A percentile compares a stretch with the other conserved stretches of the same genome.
Conservation (phyloP, 2,888 invertebrate genomes). For the Elysia crispata region DNA sequence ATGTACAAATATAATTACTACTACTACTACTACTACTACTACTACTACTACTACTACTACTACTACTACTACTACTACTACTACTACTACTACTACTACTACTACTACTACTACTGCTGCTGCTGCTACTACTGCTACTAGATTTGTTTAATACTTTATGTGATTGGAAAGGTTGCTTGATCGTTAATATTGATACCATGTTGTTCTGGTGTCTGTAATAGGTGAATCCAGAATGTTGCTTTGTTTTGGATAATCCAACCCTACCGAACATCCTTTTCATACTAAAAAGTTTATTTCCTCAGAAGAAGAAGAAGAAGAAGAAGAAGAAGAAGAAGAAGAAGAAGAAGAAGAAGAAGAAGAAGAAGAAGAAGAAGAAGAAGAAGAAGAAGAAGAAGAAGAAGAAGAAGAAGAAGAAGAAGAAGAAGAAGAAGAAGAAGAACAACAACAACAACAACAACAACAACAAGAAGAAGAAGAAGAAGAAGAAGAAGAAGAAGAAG, state of each 20-base stretch:
- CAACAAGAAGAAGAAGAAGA: neutral
- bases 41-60: neutral
- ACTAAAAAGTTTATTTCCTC: too few relatives aligned
- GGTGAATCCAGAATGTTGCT: too few relatives aligned
- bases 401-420: neutral
- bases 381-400: neutral
- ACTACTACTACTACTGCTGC: constrained; percentile 24
- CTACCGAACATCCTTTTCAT: too few relatives aligned
- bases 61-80: constrained; percentile 22
- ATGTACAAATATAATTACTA: neutral
- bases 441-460: neutral
- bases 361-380: neutral
- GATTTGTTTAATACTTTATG: too few relatives aligned
- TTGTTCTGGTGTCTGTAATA: too few relatives aligned
- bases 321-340: neutral
- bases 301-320: too few relatives aligned
- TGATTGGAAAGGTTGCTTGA: neutral
- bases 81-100: constrained; percentile 21
- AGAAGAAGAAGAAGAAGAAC: neutral
- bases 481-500: neutral
- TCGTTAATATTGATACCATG: too few relatives aligned
- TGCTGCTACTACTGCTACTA: neutral
- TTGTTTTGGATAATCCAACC: too few relatives aligned
- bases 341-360: neutral
- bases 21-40: neutral